Evolutionary conservation across 1,140 invertebrate genomes (phyloP), one percentile per base, ranked within the genome.

Genomic region (Bombus haemorrhoidalis): DNA sequence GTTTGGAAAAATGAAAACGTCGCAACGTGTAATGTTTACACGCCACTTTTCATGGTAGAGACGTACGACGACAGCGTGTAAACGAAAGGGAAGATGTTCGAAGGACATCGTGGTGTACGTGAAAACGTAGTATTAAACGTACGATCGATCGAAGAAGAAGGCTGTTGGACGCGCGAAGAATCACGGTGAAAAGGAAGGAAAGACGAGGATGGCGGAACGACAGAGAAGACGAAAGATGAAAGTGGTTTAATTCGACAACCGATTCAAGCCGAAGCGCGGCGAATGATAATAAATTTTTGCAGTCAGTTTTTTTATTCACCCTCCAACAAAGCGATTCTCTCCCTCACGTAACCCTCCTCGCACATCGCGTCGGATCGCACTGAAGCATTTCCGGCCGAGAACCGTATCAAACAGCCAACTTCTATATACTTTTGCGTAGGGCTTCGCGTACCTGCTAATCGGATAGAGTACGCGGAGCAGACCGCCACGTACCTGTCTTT

Each of bases 371-470:
- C 75, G 83, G 64, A 86, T 85, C 72, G 83, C 71, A 91, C 87
- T 86, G 86, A 87, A 39, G 73, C 53, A 80, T 91, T 93, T 91
- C 89, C 87, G 87, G 88, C 85, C 81, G 86, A 34, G 28, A 75
- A 62, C 78, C 87, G 78, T 92, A 91, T 92, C 92, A 94, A 93
- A 93, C 81, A 83, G 87, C 87, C 72, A 75, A 91, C 86, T 90
- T 79, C 88, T 94, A 93, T 94, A 92, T 92, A 93, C 80, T 92
- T 93, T 93, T 91, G 77, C 86, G 82, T 92, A 92, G 81, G 94
- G 94, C 93, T 95, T 95, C 94, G 84, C 83, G 80, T 91, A 91
- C 69, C 72, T 64, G 59, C 91, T 95, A 95, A 95, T 95, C 89
- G 93, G 93, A 95, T 95, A 88, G 84, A 82, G 87, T 80, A 68